Percentiles rank a stretch among this genome's conserved stretches.
Evolutionary conservation across 2,797 vertebrate species (phyloP).

Genomic region (Sebastes vulpes): DNA sequence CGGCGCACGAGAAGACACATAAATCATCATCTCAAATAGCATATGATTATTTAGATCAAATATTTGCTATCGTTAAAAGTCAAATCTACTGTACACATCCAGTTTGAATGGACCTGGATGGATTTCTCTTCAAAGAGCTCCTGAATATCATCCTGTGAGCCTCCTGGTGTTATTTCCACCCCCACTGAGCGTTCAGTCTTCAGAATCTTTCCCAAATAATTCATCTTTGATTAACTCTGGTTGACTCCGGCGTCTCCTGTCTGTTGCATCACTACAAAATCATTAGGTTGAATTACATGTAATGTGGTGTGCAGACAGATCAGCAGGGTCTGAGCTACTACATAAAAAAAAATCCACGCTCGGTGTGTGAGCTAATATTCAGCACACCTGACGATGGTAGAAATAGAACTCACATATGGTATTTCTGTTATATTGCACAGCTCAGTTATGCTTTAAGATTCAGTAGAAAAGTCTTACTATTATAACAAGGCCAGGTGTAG

Average conservation of each 20-base stretch:
- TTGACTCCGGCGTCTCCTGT: background rate
- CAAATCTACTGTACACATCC: background rate
- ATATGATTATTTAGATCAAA: conserved; percentile 7
- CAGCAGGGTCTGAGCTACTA: background rate
- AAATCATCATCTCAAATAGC: conserved; percentile 30
- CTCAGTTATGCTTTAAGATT: background rate
- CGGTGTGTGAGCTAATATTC: background rate
- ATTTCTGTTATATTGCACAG: background rate
- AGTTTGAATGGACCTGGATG: background rate
- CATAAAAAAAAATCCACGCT: background rate
- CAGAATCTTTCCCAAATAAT: background rate
- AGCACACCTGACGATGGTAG: background rate
- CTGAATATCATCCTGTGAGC: background rate
- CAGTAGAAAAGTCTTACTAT: background rate
- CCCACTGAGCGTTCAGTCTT: background rate
- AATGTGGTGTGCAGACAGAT: background rate
- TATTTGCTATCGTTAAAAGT: conserved; percentile 7
- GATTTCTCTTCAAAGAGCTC: conserved; percentile 2
- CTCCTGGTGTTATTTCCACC: background rate
- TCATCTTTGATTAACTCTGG: background rate
- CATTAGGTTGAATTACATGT: background rate
- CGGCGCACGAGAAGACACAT: conserved; percentile 7
- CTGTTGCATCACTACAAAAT: background rate
- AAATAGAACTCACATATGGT: background rate
- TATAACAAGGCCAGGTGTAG: background rate